These are phyloP conservation scores for Paracanthobrama guichenoti DNA, from an alignment of 2,113 vertebrate species.

Conservation along the genomic window DNA sequence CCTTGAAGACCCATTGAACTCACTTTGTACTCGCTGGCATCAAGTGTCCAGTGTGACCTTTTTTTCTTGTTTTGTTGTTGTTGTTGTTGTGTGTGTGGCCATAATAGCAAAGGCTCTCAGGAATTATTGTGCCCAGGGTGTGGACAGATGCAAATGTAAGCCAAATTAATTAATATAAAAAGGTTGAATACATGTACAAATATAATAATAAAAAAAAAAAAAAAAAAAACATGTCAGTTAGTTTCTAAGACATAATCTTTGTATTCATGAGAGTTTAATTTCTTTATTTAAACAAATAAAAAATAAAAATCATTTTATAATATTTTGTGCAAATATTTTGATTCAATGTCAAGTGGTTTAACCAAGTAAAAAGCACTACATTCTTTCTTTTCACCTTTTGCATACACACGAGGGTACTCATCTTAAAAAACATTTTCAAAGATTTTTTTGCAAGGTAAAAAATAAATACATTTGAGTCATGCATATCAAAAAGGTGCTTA, in stretches of 20 bases:
- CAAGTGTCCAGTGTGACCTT: background rate
- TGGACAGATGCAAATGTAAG: background rate
- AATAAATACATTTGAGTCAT: background rate
- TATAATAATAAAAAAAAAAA: too few species aligned
- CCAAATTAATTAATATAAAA: background rate
- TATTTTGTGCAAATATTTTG: background rate
- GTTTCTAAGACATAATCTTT: background rate
- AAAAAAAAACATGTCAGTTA: too few species aligned
- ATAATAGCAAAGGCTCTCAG: background rate
- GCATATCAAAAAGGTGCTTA: background rate
- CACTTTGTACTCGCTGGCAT: background rate
- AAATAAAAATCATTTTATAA: background rate
- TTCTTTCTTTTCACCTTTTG: background rate
- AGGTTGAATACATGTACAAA: background rate
- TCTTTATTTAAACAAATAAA: too few species aligned
- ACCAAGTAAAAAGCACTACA: background rate
- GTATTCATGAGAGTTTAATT: background rate
- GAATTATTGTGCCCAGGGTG: background rate
- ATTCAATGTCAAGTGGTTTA: background rate
- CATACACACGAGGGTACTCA: background rate
- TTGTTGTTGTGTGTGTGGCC: background rate
- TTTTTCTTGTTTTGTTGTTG: background rate
- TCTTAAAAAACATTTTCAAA: background rate
- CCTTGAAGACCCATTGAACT: constrained; percentile 21
- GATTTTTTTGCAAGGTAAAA: background rate